These are phyloP conservation scores for Rhynchophorus ferrugineus DNA, from an alignment of 1,140 invertebrate species.

Conservation along the genomic window DNA sequence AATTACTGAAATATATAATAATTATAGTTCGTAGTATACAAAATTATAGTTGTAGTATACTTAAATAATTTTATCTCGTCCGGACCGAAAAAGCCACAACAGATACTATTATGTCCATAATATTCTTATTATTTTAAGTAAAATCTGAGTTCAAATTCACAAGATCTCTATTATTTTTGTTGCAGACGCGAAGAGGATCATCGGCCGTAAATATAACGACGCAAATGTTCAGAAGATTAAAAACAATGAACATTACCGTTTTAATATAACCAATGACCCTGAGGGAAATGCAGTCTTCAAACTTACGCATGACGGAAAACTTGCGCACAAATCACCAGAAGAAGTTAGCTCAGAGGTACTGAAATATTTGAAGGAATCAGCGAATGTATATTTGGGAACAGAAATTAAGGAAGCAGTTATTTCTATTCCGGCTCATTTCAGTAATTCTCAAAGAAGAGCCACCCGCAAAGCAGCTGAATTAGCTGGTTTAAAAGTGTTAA, in stretches of 20 bases:
- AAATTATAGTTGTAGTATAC: no score
- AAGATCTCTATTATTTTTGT: background rate
- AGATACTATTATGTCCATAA: no score
- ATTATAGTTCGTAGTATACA: no score
- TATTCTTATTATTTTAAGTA: no score
- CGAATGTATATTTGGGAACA: background rate
- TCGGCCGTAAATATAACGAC: background rate
- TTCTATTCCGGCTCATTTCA: constrained; percentile 18
- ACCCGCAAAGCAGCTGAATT: constrained; percentile 22
- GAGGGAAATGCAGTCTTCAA: background rate
- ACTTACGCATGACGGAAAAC: background rate
- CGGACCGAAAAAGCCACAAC: no score
- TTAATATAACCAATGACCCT: background rate
- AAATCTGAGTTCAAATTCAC: no score
- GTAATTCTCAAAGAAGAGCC: constrained; percentile 16
- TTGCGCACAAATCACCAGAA: background rate
- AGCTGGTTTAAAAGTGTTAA: constrained; percentile 51
- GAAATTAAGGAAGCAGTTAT: constrained; percentile 13
- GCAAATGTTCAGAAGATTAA: background rate
- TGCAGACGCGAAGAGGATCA: background rate
- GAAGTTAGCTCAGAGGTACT: background rate
- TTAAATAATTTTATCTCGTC: no score
- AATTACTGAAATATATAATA: no score
- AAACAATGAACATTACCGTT: background rate
- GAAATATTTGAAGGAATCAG: background rate